phyloP scores from a whole-genome alignment of 2,797 vertebrate species.

The Botia kubotai region DNA sequence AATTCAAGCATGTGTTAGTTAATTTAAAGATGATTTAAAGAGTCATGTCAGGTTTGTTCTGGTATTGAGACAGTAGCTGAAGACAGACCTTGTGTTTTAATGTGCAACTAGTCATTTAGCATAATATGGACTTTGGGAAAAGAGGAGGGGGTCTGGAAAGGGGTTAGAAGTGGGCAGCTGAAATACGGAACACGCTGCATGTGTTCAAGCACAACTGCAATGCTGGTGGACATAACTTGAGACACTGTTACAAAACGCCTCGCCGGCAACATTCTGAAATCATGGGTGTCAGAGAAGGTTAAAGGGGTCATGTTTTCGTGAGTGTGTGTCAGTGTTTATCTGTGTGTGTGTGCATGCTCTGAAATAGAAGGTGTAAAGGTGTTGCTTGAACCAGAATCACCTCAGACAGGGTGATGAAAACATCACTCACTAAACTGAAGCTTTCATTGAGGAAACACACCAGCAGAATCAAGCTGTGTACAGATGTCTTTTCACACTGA shows the following conservation, averaged over 20 bases:
- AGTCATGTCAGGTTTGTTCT: no score
- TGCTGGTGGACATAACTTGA: not conserved
- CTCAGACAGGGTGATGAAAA: constrained; percentile 16
- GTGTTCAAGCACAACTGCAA: not conserved
- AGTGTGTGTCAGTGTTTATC: not conserved
- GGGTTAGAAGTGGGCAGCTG: not conserved
- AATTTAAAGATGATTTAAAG: no score
- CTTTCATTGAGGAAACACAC: constrained; percentile 15
- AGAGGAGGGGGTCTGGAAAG: no score
- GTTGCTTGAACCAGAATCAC: constrained; percentile 16
- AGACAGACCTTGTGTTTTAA: no score
- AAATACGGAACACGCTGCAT: not conserved
- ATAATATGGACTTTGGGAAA: no score
- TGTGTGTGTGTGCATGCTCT: not conserved
- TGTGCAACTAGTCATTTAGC: no score
- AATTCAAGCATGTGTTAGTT: no score
- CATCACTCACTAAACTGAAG: constrained; percentile 2
- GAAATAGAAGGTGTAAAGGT: constrained; percentile 36
- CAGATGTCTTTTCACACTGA: no score
- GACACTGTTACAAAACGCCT: constrained; percentile 13
- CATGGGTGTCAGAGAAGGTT: not conserved
- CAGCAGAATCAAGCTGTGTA: not conserved
- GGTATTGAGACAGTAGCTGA: no score
- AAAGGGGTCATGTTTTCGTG: not conserved
- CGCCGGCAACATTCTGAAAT: constrained; percentile 20